Percentiles rank a stretch among this genome's conserved stretches.
Evolutionary conservation across 2,113 vertebrate genomes (phyloP).

Genomic region (Sinocyclocheilus anophthalmus): DNA sequence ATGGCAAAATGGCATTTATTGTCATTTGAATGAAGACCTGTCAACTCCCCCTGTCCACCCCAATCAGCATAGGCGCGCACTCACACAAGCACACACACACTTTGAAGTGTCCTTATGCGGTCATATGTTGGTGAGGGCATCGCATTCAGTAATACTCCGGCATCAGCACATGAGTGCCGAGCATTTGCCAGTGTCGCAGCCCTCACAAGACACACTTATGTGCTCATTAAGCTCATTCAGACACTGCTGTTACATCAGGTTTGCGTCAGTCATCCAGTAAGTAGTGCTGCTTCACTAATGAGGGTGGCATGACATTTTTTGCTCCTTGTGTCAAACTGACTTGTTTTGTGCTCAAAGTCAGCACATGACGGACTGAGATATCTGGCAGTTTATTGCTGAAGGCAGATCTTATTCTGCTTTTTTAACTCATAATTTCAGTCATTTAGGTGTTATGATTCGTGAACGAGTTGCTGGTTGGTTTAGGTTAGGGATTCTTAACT

Average conservation of each 20-base stretch:
- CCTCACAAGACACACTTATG: slow-evolving; percentile 20
- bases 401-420: background rate
- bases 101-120: background rate
- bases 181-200: background rate
- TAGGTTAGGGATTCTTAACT: background rate
- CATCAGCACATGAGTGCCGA: background rate
- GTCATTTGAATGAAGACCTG: background rate
- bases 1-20: background rate
- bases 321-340: slow-evolving; percentile 10
- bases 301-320: background rate
- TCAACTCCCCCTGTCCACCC: background rate
- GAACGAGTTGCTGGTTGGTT: background rate
- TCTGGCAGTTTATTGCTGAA: background rate
- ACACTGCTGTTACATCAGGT: slow-evolving; percentile 7
- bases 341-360: slow-evolving; percentile 5
- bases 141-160: background rate
- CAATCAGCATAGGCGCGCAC: background rate
- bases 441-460: background rate
- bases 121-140: background rate
- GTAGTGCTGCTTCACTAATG: slow-evolving; percentile 12
- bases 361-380: background rate
- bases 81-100: background rate
- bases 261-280: background rate
- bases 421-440: background rate
- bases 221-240: background rate